Evolutionary conservation across 2,113 vertebrate species (phyloP).

Genomic region (Myotis yumanensis): DNA sequence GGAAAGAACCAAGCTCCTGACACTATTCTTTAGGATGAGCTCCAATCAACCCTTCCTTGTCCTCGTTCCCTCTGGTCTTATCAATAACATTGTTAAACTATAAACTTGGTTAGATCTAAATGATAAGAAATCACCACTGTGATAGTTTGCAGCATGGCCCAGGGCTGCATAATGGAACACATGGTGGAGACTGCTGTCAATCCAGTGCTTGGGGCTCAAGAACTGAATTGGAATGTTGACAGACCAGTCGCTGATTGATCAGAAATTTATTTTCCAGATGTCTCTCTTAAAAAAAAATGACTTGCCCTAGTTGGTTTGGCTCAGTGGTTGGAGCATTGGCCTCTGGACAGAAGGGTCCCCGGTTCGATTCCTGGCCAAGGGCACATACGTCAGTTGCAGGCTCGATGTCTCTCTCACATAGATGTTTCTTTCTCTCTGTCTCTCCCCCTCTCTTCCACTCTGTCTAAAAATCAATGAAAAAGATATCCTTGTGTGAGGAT

Average conservation of each 20-base stretch:
- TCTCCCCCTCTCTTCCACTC: too few species aligned
- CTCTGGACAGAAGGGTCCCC: too few species aligned
- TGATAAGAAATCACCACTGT: not conserved
- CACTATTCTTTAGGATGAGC: not conserved
- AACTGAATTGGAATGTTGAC: not conserved
- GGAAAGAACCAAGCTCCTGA: slow-evolving; percentile 3
- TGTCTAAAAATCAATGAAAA: too few species aligned
- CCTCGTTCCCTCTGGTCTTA: not conserved
- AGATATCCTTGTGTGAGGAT: too few species aligned
- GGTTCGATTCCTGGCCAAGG: too few species aligned
- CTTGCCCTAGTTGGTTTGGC: not conserved
- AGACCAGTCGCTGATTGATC: not conserved
- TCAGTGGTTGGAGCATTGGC: too few species aligned
- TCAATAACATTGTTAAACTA: not conserved
- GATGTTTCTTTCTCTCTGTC: too few species aligned
- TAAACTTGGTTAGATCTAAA: not conserved
- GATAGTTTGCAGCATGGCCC: not conserved
- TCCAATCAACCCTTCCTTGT: not conserved
- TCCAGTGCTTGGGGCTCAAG: not conserved
- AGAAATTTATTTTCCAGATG: not conserved
- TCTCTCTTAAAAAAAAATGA: not conserved
- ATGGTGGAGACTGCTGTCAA: not conserved
- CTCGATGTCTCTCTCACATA: too few species aligned
- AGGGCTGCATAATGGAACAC: not conserved
- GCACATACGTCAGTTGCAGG: too few species aligned